Percentiles rank a stretch among this genome's conserved stretches.
Conservation (phyloP, 2,797 vertebrate species). For the Champsocephalus esox region DNA sequence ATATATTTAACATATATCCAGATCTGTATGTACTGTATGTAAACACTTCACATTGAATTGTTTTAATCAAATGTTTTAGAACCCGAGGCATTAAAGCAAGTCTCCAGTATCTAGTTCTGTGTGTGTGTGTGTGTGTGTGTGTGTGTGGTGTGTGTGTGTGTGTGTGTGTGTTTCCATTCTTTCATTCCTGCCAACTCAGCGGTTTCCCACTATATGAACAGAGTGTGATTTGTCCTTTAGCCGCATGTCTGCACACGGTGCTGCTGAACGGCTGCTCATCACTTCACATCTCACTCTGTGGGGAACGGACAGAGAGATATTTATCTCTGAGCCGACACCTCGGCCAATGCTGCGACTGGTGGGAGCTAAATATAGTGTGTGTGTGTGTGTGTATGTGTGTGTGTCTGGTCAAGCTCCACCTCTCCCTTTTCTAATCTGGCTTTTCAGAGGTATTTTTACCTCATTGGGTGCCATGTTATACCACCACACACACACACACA, state of each 20-base stretch:
- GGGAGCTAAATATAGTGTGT: slow-evolving; percentile 56
- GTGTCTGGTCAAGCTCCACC: slow-evolving; percentile 48
- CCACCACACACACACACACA: slow-evolving; percentile 46
- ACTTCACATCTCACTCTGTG: too few species aligned
- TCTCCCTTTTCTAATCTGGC: slow-evolving; percentile 70
- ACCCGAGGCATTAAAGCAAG: background rate
- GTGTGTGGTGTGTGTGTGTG: background rate
- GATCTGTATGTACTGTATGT: too few species aligned
- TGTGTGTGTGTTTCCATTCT: slow-evolving; percentile 7
- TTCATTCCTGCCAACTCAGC: slow-evolving; percentile 22
- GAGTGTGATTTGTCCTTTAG: slow-evolving; percentile 31
- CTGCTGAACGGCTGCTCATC: slow-evolving; percentile 3
- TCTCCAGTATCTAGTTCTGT: background rate
- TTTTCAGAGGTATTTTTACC: slow-evolving; percentile 77
- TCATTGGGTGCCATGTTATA: slow-evolving; percentile 61
- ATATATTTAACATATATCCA: too few species aligned
- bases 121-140: background rate
- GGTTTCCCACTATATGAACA: slow-evolving; percentile 25
- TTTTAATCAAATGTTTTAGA: background rate
- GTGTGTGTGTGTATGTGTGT: slow-evolving; percentile 13
- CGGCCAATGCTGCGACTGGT: slow-evolving; percentile 24
- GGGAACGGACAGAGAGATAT: slow-evolving; percentile 10
- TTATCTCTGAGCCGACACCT: slow-evolving; percentile 43
- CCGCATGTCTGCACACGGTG: slow-evolving; percentile 22
- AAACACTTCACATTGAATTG: too few species aligned